Evolutionary conservation across 2,888 invertebrate genomes (phyloP).

Genomic region (Cephus runcator): DNA sequence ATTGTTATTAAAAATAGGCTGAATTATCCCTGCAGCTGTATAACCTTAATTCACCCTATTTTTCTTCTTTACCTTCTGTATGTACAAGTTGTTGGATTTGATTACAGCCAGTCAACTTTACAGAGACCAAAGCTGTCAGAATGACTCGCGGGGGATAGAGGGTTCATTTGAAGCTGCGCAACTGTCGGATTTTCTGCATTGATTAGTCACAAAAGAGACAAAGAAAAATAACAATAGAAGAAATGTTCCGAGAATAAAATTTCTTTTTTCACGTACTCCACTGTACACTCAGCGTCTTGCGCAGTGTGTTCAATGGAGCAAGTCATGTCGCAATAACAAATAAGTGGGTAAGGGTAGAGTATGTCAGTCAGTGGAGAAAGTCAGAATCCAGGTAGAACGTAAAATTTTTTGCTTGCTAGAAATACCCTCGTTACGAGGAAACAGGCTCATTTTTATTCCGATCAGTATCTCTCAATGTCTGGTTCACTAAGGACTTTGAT

Average conservation of each 20-base stretch:
- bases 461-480: background rate
- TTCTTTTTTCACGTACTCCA: background rate
- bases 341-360: background rate
- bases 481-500: background rate
- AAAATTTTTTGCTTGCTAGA: background rate
- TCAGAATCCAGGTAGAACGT: background rate
- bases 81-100: background rate
- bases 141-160: too few species aligned
- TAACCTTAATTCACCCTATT: background rate
- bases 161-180: too few species aligned
- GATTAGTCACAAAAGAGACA: background rate
- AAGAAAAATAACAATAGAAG: background rate
- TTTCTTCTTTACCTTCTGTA: background rate
- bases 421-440: background rate
- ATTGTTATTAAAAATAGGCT: background rate
- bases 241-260: background rate
- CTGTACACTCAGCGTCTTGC: background rate
- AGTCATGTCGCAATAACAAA: background rate
- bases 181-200: too few species aligned
- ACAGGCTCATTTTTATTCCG: background rate
- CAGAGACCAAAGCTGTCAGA: background rate
- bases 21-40: background rate
- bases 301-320: background rate
- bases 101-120: background rate
- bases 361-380: background rate